Conservation (phyloP, 1,140 invertebrate species). For the Orussus abietinus region DNA sequence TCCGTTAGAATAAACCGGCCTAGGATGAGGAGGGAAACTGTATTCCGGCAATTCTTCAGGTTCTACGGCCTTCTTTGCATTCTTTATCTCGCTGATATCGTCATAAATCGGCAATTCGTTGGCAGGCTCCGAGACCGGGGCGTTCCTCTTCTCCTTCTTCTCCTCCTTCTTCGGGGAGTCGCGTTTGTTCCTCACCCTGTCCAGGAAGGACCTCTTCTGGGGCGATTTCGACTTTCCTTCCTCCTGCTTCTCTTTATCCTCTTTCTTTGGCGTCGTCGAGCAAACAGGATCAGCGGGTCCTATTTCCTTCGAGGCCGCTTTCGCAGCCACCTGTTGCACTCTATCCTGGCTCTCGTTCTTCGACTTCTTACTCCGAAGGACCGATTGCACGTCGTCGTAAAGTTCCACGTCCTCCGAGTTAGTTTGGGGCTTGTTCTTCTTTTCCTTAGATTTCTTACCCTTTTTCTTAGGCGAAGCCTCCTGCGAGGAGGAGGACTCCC, state of each 20-base stretch:
- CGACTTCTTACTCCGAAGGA: background rate
- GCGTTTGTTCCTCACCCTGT: slow-evolving; percentile 22
- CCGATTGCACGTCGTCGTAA: slow-evolving; percentile 33
- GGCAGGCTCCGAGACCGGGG: background rate
- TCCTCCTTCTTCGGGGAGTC: slow-evolving; percentile 25
- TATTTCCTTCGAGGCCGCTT: background rate
- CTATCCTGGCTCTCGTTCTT: too few species aligned
- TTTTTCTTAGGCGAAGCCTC: background rate
- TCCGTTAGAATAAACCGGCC: slow-evolving; percentile 23
- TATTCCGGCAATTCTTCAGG: slow-evolving; percentile 24
- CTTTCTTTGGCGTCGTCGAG: slow-evolving; percentile 5
- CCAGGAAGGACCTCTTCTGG: slow-evolving; percentile 31
- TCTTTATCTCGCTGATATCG: slow-evolving; percentile 12
- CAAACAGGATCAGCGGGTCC: too few species aligned
- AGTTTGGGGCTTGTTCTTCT: slow-evolving; percentile 1
- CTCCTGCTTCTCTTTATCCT: slow-evolving; percentile 5
- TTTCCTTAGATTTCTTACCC: background rate
- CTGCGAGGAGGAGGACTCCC: too few species aligned
- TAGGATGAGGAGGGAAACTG: slow-evolving; percentile 27
- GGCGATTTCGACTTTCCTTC: slow-evolving; percentile 16
- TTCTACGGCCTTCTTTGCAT: too few species aligned
- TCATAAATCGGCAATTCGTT: slow-evolving; percentile 24
- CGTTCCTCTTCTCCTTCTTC: slow-evolving; percentile 15
- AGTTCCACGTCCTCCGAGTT: slow-evolving; percentile 16
- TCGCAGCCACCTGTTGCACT: too few species aligned